A percentile compares a stretch with the other conserved stretches of the same genome.
phyloP scores from a whole-genome alignment of 1,140 invertebrate genomes.

The Monochamus saltuarius region DNA sequence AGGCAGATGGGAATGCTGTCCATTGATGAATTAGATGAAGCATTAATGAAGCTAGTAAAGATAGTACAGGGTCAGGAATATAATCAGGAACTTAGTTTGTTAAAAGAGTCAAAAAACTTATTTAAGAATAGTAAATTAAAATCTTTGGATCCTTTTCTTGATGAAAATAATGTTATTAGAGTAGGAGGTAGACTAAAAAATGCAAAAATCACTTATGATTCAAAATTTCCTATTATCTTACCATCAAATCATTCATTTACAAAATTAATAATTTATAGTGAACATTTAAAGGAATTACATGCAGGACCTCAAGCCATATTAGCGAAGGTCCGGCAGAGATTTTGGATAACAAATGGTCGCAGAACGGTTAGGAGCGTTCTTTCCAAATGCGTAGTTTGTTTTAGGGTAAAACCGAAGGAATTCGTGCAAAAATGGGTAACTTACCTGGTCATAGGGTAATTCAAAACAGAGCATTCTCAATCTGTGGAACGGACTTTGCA shows the following conservation, averaged over 20 bases:
- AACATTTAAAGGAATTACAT: constrained; percentile 35
- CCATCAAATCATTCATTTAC: constrained; percentile 30
- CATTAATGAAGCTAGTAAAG: constrained; percentile 13
- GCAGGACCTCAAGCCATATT: constrained; percentile 8
- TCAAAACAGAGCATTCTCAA: constrained; percentile 40
- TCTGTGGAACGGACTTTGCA: constrained; percentile 49
- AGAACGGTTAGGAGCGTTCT: constrained; percentile 9
- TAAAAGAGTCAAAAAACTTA: constrained; percentile 9
- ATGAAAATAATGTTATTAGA: constrained; percentile 46
- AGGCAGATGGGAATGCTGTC: not conserved
- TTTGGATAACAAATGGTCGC: constrained; percentile 36
- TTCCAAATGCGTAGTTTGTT: constrained; percentile 15
- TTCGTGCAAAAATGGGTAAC: constrained; percentile 5
- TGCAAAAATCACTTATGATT: constrained; percentile 33
- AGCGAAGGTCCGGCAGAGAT: constrained; percentile 22
- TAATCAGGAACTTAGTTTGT: constrained; percentile 8
- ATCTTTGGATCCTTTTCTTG: constrained; percentile 48
- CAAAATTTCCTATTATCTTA: constrained; percentile 42
- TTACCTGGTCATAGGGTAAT: constrained; percentile 19
- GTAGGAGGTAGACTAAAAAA: constrained; percentile 50
- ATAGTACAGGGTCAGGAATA: constrained; percentile 8
- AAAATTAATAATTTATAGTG: constrained; percentile 28
- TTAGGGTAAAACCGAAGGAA: constrained; percentile 28
- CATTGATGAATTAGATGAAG: constrained; percentile 3
- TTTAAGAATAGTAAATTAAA: constrained; percentile 19